Evolutionary conservation across 1,140 invertebrate species (phyloP), one percentile per base, ranked within the genome.

Genomic region (Proctacanthus coquilletti): DNA sequence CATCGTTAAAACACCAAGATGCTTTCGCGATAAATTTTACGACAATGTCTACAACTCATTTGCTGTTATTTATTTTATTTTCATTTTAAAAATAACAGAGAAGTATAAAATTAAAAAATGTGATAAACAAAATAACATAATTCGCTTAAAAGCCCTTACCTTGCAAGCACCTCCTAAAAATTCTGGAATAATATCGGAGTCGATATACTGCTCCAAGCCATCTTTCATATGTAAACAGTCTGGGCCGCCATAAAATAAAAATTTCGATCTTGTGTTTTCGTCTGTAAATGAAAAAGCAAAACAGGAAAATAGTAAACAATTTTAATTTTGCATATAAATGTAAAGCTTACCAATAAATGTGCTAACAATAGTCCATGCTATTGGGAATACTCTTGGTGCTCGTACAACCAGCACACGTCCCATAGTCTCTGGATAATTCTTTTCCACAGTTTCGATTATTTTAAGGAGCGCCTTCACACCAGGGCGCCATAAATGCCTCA

Each of bases 351-450:
- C 72, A 50, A 96, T 96, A 59, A 96, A 95, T n/a, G 88, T 88
- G 52, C 84, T 86, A 36, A 96, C 84, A 32, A 96, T 72, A 0
- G 91, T 95, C 92, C 92, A 96, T n/a, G 95, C 66, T 41, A 96
- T 89, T 1, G 92, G 92, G 56, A 96, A 96, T 31, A 94, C 88
- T 43, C 89, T 69, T 2, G 88, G 88, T 19, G 87, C 87, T 44
- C 86, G 67, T 38, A 88, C 80, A 43, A 93, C 85, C 18, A 92
- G 66, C 34, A 92, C 84, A 31, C 78, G 64, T 11, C 85, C 86
- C 80, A 96, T 85, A 6, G 89, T 95, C 64, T 96, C 91, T 8
- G 92, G 92, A 64, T 96, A 95, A 64, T 95, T 94, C 11, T 82
- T 81, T 62, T 96, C 89, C 5, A 94, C 86, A 34, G 89, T 84